Conservation (phyloP, 1,140 invertebrate species). For the Cyphomyrmex costatus region DNA sequence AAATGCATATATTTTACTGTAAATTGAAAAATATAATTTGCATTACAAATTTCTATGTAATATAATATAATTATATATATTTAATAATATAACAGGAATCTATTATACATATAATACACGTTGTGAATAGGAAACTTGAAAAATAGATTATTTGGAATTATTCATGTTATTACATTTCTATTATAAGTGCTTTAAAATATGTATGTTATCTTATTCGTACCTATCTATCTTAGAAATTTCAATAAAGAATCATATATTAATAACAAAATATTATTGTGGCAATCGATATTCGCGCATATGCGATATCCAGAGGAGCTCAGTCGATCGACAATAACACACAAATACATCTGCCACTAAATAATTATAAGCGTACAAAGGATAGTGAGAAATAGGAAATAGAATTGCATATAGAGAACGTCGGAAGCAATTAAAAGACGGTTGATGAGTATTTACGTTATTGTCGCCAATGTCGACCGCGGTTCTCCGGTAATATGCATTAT, state of each 20-base stretch:
- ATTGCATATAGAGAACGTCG: conserved; percentile 31
- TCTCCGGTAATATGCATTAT: conserved; percentile 38
- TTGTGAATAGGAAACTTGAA: not conserved
- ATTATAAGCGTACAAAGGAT: conserved; percentile 39
- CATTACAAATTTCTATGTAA: not conserved
- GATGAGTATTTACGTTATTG: conserved; percentile 31
- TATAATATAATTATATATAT: too few species aligned
- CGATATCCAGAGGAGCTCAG: conserved; percentile 6
- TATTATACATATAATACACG: too few species aligned
- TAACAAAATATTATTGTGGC: not conserved
- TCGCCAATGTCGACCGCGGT: not conserved
- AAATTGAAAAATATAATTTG: not conserved
- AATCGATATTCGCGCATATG: not conserved
- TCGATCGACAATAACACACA: conserved; percentile 7
- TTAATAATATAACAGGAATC: not conserved
- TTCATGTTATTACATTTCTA: not conserved
- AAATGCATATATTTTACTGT: too few species aligned
- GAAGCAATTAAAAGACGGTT: conserved; percentile 51
- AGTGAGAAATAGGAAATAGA: conserved; percentile 41
- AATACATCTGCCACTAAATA: conserved; percentile 29
- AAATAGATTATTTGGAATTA: not conserved
- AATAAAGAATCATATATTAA: not conserved
- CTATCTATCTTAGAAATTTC: conserved; percentile 1
- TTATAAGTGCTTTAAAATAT: not conserved
- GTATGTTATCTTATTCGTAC: not conserved